Evolutionary conservation across 1,140 invertebrate species (phyloP).

Genomic region (Lithobius niger): DNA sequence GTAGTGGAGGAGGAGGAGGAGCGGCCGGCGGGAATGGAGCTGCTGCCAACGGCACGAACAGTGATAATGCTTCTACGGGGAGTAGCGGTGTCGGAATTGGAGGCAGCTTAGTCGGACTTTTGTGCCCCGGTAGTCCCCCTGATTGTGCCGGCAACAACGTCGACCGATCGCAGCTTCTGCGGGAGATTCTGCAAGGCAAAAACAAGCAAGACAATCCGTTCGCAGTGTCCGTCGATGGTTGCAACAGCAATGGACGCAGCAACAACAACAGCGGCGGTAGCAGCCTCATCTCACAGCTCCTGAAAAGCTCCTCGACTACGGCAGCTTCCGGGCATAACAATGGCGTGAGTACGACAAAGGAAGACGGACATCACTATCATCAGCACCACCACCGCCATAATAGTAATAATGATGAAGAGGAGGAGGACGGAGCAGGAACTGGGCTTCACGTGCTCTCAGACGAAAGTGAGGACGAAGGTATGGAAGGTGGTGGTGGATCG

Average conservation of each 20-base stretch:
- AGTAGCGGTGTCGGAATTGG: slow-evolving; percentile 19
- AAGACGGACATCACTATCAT: neutral
- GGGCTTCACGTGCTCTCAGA: slow-evolving; percentile 15
- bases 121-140: neutral
- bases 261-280: slow-evolving; percentile 18
- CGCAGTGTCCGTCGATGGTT: no score
- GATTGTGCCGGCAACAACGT: slow-evolving; percentile 20
- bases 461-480: slow-evolving; percentile 29
- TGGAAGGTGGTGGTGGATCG: neutral
- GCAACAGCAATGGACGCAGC: slow-evolving; percentile 16
- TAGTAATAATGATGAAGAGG: neutral
- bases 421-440: neutral
- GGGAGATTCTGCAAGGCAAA: slow-evolving; percentile 36
- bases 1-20: slow-evolving; percentile 19
- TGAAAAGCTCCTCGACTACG: slow-evolving; percentile 17
- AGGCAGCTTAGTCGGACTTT: no score
- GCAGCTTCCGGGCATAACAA: slow-evolving; percentile 21
- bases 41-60: no score
- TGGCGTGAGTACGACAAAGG: no score
- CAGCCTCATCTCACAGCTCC: slow-evolving; percentile 12
- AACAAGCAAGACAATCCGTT: no score
- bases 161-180: slow-evolving; percentile 31
- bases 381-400: neutral
- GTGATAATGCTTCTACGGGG: slow-evolving; percentile 14
- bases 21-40: slow-evolving; percentile 17